Conservation (phyloP, 2,888 invertebrate species). For the Aplocera efformata region DNA sequence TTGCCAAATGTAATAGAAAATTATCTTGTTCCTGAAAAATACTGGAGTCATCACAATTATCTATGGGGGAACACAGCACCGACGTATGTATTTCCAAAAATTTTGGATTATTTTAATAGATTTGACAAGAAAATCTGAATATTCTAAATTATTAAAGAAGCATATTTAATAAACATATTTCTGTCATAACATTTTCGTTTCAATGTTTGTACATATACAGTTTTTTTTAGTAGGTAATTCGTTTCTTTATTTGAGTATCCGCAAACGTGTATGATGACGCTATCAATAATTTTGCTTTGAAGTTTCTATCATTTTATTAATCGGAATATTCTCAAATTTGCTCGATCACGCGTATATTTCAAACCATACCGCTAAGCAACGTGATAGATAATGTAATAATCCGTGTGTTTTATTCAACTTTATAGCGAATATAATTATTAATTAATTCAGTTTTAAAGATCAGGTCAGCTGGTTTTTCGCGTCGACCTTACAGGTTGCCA, state of each 20-base stretch:
- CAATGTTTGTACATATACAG: no score
- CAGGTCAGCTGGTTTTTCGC: constrained; percentile 13
- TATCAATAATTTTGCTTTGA: no score
- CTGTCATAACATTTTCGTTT: no score
- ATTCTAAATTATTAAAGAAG: no score
- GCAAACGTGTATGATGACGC: no score
- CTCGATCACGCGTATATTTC: background rate
- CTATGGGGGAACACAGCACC: constrained; percentile 55
- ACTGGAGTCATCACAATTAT: constrained; percentile 69
- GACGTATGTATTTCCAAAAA: constrained; percentile 46
- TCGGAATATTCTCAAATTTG: background rate
- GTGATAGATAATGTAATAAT: constrained; percentile 3
- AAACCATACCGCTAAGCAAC: background rate
- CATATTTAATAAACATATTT: no score
- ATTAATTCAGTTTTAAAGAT: constrained; percentile 17
- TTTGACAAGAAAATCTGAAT: constrained; percentile 30
- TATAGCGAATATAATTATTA: constrained; percentile 22
- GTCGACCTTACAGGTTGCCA: constrained; percentile 25
- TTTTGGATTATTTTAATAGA: constrained; percentile 47
- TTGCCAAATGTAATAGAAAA: constrained; percentile 81
- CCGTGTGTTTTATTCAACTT: constrained; percentile 9
- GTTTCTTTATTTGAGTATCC: no score
- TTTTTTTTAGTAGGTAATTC: no score
- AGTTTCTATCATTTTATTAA: no score
- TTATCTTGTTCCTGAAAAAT: constrained; percentile 76